Evolutionary conservation across 35 echinoderm and acorn worm genomes (phyloP), one percentile per base, ranked within the genome.

Genomic region (Chiridota heheva): DNA sequence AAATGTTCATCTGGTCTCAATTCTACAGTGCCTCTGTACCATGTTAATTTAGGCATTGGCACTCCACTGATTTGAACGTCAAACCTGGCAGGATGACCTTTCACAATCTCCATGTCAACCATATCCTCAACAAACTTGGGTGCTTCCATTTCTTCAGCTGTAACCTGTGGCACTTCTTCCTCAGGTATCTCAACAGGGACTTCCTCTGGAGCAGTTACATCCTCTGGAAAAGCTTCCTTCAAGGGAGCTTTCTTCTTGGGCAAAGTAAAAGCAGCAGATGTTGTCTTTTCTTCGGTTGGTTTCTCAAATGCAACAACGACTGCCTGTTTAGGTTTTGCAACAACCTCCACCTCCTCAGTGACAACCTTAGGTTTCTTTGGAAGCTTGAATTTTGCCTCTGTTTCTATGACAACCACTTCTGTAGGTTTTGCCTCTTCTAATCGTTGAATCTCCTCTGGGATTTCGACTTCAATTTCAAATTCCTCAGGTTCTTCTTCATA

Each of bases 101-200:
- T 87, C 8, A 91, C 86, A 25, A 98, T 87, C 47, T 91, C 95
- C 80, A 98, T 82, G 51, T 98, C 93, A 47, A 91, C 95, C 85
- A 88, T 88, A 40, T 91, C 89, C 44, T 98, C 95, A 35, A 91
- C 84, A 98, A 98, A 91, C 64, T 92, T 84, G 16, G 95, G 81
- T 33, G 85, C 89, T 44, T 85, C 84, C 67, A 84, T 59, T 2
- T 82, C 75, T 27, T 82, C 63, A 69, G 85, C 68, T 20, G 71
- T 51, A 20, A 56, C 75, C 36, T 78, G 36, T 8, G 72, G 41
- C 12, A 57, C 81, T 47, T 96, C 81, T 34, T 89, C 80, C 20
- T 72, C 45, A 27, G 69, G 69, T 33, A 26, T 31, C 43, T 77
- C 47, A 27, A 72, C 49, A 40, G 85, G 75, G 32, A 60, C 63